Evolutionary conservation across 2,888 invertebrate genomes (phyloP).

Genomic region (Drosophila vallismaia): DNA sequence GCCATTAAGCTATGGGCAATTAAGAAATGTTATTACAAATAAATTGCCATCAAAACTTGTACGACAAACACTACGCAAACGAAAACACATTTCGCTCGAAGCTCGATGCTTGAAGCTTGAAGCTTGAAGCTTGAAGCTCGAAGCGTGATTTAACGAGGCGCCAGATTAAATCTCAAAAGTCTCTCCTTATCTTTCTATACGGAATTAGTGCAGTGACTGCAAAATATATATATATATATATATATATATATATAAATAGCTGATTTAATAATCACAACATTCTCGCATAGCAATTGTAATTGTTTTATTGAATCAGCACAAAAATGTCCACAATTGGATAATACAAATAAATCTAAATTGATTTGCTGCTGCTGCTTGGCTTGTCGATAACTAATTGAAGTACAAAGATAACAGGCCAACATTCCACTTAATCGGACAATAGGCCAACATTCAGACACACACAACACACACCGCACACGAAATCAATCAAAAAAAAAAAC

Average conservation of each 20-base stretch:
- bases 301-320: no score
- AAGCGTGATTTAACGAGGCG: no score
- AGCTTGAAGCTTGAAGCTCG: no score
- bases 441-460: conserved; percentile 19
- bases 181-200: no score
- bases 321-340: background rate
- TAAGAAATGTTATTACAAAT: background rate
- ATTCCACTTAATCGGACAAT: conserved; percentile 37
- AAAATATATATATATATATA: background rate
- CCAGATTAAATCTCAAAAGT: no score
- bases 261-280: background rate
- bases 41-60: background rate
- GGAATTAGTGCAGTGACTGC: no score
- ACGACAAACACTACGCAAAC: no score
- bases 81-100: background rate
- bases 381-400: conserved; percentile 33
- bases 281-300: no score
- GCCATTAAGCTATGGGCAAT: background rate
- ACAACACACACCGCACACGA: conserved; percentile 21
- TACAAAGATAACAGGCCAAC: conserved; percentile 28
- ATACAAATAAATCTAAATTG: background rate
- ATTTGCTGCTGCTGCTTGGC: conserved; percentile 1
- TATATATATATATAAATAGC: background rate
- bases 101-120: no score
- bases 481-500: conserved; percentile 30